Conservation (phyloP, 2,113 vertebrate genomes). For the Gadus macrocephalus region DNA sequence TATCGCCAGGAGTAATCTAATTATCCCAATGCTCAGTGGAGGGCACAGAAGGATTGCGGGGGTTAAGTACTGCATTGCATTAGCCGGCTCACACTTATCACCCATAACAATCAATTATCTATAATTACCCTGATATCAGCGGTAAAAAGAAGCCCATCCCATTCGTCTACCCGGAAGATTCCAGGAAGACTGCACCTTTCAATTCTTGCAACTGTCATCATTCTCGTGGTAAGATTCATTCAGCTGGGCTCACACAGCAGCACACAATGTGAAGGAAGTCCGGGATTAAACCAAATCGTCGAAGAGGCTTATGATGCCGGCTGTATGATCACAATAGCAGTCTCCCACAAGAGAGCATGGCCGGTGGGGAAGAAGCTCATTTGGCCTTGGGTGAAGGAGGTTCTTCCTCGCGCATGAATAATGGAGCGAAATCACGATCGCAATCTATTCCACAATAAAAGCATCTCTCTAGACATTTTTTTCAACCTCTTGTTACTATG, state of each 20-base stretch:
- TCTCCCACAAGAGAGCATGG: no score
- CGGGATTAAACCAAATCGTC: no score
- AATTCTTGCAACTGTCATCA: no score
- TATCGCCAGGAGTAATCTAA: constrained; percentile 57
- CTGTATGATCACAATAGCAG: no score
- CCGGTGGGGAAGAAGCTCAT: background rate
- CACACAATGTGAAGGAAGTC: no score
- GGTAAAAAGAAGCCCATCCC: constrained; percentile 23
- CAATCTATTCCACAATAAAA: constrained; percentile 56
- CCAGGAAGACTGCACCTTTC: no score
- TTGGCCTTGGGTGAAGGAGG: constrained; percentile 36
- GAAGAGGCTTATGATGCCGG: no score
- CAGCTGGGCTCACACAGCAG: no score
- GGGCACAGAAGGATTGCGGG: constrained; percentile 54
- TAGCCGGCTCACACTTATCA: constrained; percentile 55
- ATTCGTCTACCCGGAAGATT: constrained; percentile 4
- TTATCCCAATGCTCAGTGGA: constrained; percentile 64
- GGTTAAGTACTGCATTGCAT: constrained; percentile 65
- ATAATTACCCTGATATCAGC: constrained; percentile 49
- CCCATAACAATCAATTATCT: constrained; percentile 59
- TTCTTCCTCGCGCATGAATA: constrained; percentile 59
- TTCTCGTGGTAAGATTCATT: no score
- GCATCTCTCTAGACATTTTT: background rate
- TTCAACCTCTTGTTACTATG: background rate
- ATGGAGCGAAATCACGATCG: constrained; percentile 33